These are phyloP conservation scores for Scaptomyza cyrtandrae DNA, from an alignment of 2,888 invertebrate species.

Conservation along the genomic window DNA sequence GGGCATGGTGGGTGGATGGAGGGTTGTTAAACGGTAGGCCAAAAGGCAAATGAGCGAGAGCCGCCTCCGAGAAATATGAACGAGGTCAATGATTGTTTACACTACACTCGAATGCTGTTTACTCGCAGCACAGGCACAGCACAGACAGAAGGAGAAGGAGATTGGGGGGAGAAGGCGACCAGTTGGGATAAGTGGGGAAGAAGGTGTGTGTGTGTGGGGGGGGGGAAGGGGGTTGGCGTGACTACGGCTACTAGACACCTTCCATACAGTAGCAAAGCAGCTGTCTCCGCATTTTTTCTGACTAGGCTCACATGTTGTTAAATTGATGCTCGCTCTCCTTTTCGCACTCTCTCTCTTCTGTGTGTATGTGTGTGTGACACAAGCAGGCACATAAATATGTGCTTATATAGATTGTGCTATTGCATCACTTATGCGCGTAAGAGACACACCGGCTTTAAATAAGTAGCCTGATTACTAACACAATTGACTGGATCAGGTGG, in stretches of 20 bases:
- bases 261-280: constrained; percentile 9
- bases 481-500: constrained; percentile 43
- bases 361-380: constrained; percentile 8
- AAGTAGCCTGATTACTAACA: constrained; percentile 55
- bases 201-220: neutral
- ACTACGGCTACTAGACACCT: constrained; percentile 42
- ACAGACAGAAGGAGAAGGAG: constrained; percentile 22
- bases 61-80: constrained; percentile 67
- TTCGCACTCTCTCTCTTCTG: neutral
- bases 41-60: constrained; percentile 72
- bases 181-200: neutral
- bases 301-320: constrained; percentile 46
- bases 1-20: neutral
- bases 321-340: constrained; percentile 51
- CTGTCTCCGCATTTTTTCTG: constrained; percentile 11
- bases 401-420: constrained; percentile 25
- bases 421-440: constrained; percentile 34
- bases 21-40: constrained; percentile 22
- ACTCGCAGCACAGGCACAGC: constrained; percentile 54
- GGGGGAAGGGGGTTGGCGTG: neutral
- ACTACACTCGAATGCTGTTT: constrained; percentile 78
- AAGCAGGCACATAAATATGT: constrained; percentile 33
- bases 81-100: constrained; percentile 80
- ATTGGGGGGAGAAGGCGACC: constrained; percentile 4
- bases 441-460: constrained; percentile 36